A percentile compares a stretch with the other conserved stretches of the same genome.
These are phyloP conservation scores for Ashinkailepas kermadecensis DNA, from an alignment of 2,888 invertebrate species.

Conservation along the genomic window DNA sequence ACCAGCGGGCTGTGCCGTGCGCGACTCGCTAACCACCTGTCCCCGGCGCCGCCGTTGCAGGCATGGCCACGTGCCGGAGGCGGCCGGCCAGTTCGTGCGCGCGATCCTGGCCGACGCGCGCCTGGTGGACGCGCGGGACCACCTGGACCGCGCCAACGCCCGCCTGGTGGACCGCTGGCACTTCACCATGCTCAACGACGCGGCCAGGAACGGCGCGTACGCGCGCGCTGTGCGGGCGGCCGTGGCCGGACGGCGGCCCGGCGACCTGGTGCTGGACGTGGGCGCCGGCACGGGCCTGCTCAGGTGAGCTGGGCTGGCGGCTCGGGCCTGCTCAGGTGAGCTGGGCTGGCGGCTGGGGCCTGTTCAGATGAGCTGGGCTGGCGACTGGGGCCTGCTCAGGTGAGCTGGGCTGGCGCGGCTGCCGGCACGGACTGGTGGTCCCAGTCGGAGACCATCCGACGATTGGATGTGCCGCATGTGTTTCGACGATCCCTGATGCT, in stretches of 20 bases:
- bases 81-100: not conserved
- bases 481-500: too few species aligned
- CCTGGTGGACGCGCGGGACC: not conserved
- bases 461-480: too few species aligned
- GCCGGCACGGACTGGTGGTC: too few species aligned
- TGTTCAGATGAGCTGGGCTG: too few species aligned
- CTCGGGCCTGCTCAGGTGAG: not conserved
- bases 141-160: constrained; percentile 25
- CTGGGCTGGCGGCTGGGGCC: not conserved
- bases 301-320: constrained; percentile 40
- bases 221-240: constrained; percentile 53
- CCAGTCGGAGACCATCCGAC: too few species aligned
- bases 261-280: constrained; percentile 58
- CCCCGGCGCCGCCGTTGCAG: not conserved
- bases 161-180: constrained; percentile 53
- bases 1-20: too few species aligned
- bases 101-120: not conserved
- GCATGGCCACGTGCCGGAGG: constrained; percentile 4
- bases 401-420: constrained; percentile 28
- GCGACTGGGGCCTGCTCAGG: constrained; percentile 57
- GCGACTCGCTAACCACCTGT: too few species aligned
- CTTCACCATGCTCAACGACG: constrained; percentile 73
- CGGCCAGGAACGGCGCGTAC: constrained; percentile 57
- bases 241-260: constrained; percentile 43
- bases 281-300: constrained; percentile 70